A percentile compares a stretch with the other conserved stretches of the same genome.
Conservation (phyloP, 92 coral and sea anemone genomes). For the Galaxea fascicularis region DNA sequence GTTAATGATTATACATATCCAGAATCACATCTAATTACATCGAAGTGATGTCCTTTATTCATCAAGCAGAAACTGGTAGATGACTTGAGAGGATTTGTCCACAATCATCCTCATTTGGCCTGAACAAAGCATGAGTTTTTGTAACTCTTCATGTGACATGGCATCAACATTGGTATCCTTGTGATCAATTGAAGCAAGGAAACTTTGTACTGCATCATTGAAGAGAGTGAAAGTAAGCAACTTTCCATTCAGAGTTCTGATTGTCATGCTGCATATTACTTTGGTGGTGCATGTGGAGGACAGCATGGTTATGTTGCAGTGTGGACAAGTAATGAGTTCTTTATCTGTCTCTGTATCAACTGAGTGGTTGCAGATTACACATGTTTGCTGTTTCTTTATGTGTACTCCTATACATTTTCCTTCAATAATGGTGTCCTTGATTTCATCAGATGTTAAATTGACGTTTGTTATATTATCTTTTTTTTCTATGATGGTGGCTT, state of each 20-base stretch:
- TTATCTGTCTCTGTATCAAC: constrained; percentile 37
- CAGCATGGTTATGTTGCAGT: constrained; percentile 61
- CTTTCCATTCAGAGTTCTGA: constrained; percentile 40
- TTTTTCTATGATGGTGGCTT: constrained; percentile 46
- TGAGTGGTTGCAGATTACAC: constrained; percentile 49
- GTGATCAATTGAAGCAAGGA: constrained; percentile 48
- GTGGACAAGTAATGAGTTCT: constrained; percentile 43
- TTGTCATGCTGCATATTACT: constrained; percentile 11
- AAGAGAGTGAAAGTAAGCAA: constrained; percentile 50
- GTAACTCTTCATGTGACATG: constrained; percentile 41
- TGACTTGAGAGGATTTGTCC: constrained; percentile 42
- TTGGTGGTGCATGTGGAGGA: constrained; percentile 41
- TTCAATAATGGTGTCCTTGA: constrained; percentile 50
- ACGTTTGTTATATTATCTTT: constrained; percentile 34
- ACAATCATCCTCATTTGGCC: constrained; percentile 40
- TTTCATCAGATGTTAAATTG: constrained; percentile 41
- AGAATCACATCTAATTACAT: constrained; percentile 24
- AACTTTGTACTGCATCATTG: constrained; percentile 54
- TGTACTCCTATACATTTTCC: constrained; percentile 49
- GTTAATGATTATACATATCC: constrained; percentile 11
- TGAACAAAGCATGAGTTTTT: constrained; percentile 36
- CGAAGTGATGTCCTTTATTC: too few species aligned
- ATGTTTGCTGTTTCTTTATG: constrained; percentile 30
- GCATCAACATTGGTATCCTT: constrained; percentile 28
- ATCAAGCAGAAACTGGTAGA: constrained; percentile 50